Evolutionary conservation across 2,113 vertebrate species (phyloP).

Genomic region (Cepphus grylle): DNA sequence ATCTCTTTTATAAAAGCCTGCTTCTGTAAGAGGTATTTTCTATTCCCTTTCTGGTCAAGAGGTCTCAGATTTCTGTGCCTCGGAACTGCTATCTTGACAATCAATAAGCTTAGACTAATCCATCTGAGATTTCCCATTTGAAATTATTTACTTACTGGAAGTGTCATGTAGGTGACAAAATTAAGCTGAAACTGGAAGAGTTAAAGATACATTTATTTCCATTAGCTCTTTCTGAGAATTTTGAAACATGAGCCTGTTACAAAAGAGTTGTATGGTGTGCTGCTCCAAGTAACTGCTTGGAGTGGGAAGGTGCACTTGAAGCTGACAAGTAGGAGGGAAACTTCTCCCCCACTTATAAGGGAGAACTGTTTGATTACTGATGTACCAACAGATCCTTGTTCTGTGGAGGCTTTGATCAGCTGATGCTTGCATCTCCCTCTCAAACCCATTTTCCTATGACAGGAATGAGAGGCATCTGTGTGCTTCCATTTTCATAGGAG

Average conservation of each 20-base stretch:
- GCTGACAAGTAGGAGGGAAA: background rate
- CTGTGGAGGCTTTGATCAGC: background rate
- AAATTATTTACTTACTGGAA: constrained; percentile 45
- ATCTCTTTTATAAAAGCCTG: constrained; percentile 12
- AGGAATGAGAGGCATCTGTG: background rate
- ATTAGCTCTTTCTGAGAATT: background rate
- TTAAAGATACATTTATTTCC: background rate
- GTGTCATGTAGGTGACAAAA: background rate
- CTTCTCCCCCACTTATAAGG: background rate
- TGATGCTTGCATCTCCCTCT: background rate
- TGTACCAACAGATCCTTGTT: background rate
- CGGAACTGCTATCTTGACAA: background rate
- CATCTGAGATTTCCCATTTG: background rate
- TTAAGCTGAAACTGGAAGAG: background rate
- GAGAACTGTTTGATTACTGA: background rate
- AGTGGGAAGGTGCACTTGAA: background rate
- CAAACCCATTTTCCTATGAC: background rate
- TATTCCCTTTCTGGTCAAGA: constrained; percentile 7
- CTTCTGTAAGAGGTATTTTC: background rate
- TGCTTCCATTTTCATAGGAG: background rate
- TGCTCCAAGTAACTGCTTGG: background rate
- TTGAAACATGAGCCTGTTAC: background rate
- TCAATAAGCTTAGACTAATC: background rate
- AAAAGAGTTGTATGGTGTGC: background rate
- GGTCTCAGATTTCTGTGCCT: constrained; percentile 20